phyloP scores from a whole-genome alignment of 2,113 vertebrate species.

The Gobius niger region DNA sequence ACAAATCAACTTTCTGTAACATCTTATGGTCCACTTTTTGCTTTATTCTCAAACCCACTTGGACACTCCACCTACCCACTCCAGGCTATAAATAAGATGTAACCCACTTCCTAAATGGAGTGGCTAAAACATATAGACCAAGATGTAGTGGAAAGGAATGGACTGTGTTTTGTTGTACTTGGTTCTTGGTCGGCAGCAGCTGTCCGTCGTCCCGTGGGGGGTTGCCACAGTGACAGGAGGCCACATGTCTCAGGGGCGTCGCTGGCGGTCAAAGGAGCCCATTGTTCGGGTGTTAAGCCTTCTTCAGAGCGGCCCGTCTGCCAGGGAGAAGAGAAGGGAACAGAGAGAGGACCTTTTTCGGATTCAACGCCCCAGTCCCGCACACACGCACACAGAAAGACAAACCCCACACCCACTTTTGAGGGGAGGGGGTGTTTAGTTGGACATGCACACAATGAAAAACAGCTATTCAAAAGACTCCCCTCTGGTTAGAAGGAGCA shows the following conservation, averaged over 20 bases:
- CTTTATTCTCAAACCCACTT: not conserved
- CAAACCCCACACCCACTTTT: slow-evolving; percentile 29
- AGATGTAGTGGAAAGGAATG: slow-evolving; percentile 69
- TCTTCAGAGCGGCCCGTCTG: slow-evolving; percentile 75
- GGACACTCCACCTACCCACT: too few relatives aligned
- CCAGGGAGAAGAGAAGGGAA: slow-evolving; percentile 51
- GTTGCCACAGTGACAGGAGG: slow-evolving; percentile 84
- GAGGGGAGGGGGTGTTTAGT: slow-evolving; percentile 24
- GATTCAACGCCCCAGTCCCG: slow-evolving; percentile 52
- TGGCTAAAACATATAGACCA: slow-evolving; percentile 49
- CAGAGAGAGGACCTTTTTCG: slow-evolving; percentile 5
- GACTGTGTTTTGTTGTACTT: slow-evolving; percentile 61
- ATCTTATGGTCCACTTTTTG: too few relatives aligned
- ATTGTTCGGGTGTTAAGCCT: slow-evolving; percentile 82
- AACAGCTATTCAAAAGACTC: slow-evolving; percentile 10
- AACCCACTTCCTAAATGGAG: slow-evolving; percentile 30
- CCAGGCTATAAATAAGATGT: slow-evolving; percentile 49
- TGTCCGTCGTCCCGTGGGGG: slow-evolving; percentile 79
- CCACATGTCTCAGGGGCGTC: slow-evolving; percentile 84
- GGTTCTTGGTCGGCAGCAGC: slow-evolving; percentile 76
- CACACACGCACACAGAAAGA: slow-evolving; percentile 17
- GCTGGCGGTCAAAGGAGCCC: slow-evolving; percentile 79
- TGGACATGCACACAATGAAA: slow-evolving; percentile 18
- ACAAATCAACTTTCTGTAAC: too few relatives aligned
- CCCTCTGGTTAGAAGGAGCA: slow-evolving; percentile 21